Evolutionary conservation across 2,888 invertebrate genomes (phyloP).

Genomic region (Rhingia campestris): DNA sequence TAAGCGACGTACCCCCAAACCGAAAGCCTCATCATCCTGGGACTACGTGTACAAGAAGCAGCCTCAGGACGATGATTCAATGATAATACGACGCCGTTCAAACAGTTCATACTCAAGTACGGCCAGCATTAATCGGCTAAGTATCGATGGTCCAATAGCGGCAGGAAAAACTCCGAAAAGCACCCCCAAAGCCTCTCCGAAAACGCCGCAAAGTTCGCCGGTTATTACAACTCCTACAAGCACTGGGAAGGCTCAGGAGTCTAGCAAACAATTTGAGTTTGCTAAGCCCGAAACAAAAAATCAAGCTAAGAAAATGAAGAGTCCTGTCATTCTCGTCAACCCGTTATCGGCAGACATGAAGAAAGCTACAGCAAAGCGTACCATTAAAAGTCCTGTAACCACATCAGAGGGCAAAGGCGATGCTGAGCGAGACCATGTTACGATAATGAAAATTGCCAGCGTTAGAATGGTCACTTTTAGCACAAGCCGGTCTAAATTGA

Average conservation of each 20-base stretch:
- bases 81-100: constrained; percentile 91
- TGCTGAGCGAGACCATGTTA: constrained; percentile 54
- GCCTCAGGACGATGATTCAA: constrained; percentile 86
- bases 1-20: constrained; percentile 73
- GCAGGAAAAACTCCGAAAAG: constrained; percentile 55
- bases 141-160: constrained; percentile 82
- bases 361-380: constrained; percentile 75
- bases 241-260: constrained; percentile 8
- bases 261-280: constrained; percentile 80
- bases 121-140: constrained; percentile 86
- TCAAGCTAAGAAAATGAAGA: constrained; percentile 76
- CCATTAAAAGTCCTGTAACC: constrained; percentile 8
- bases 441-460: constrained; percentile 77
- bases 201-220: constrained; percentile 30
- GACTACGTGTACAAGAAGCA: constrained; percentile 85
- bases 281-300: constrained; percentile 80
- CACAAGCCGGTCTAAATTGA: constrained; percentile 85
- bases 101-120: constrained; percentile 91
- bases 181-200: constrained; percentile 45
- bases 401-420: not conserved
- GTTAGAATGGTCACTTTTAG: constrained; percentile 87
- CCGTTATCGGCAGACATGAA: constrained; percentile 78
- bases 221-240: constrained; percentile 4
- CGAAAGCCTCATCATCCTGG: constrained; percentile 82
- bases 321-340: constrained; percentile 77